Evolutionary conservation across 2,888 invertebrate genomes (phyloP).

Genomic region (Andrena haemorrhoa): DNA sequence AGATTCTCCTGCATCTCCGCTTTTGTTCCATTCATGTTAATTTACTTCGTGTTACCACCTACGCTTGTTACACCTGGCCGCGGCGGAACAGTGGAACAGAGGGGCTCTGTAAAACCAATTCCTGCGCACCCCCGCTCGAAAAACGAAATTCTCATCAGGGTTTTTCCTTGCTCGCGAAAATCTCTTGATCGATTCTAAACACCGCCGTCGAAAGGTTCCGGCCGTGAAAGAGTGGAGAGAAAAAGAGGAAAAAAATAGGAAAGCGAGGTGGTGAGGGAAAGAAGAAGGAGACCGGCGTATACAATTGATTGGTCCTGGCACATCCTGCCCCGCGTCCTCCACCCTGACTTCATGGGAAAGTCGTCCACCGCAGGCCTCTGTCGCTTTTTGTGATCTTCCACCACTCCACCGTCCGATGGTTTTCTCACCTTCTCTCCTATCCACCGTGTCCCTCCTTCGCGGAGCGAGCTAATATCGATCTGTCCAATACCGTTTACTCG

Average conservation of each 20-base stretch:
- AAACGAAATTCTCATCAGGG: neutral
- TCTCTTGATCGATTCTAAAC: slow-evolving; percentile 17
- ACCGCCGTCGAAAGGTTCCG: neutral
- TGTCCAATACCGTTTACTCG: slow-evolving; percentile 26
- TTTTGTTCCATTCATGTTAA: neutral
- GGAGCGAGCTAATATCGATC: slow-evolving; percentile 49
- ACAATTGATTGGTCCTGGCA: slow-evolving; percentile 84
- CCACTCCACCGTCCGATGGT: slow-evolving; percentile 56
- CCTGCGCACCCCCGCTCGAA: neutral
- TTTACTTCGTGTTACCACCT: neutral
- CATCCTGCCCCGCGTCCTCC: slow-evolving; percentile 81
- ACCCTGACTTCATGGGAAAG: slow-evolving; percentile 81
- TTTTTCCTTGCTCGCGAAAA: slow-evolving; percentile 28
- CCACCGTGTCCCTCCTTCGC: slow-evolving; percentile 43
- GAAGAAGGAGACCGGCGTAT: slow-evolving; percentile 81
- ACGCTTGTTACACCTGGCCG: neutral
- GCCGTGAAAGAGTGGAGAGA: slow-evolving; percentile 29
- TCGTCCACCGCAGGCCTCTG: slow-evolving; percentile 78
- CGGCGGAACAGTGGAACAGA: neutral
- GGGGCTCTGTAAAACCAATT: neutral
- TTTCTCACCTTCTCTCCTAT: slow-evolving; percentile 55
- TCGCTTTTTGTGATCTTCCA: slow-evolving; percentile 63
- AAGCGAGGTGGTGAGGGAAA: slow-evolving; percentile 60
- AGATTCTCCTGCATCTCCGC: neutral
- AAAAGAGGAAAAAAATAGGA: slow-evolving; percentile 69